These are phyloP conservation scores for Puntigrus tetrazona DNA, from an alignment of 2,113 vertebrate species.

Conservation along the genomic window DNA sequence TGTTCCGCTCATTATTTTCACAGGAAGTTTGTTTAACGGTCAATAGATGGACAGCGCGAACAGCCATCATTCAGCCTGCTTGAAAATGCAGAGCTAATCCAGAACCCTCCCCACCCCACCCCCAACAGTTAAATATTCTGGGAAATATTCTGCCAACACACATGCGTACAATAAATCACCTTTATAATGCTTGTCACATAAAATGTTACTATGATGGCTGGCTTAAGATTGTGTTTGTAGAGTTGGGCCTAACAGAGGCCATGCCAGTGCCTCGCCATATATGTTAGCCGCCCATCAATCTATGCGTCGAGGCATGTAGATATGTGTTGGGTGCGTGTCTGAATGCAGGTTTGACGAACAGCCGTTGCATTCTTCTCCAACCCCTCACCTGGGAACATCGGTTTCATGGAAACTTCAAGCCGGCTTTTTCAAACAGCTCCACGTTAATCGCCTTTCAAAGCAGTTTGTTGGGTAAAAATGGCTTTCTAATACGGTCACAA, in stretches of 20 bases:
- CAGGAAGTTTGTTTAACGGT: slow-evolving; percentile 72
- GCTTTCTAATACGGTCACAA: slow-evolving; percentile 61
- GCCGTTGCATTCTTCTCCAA: slow-evolving; percentile 63
- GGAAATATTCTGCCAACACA: slow-evolving; percentile 69
- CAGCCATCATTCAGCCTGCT: slow-evolving; percentile 62
- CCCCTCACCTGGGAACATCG: slow-evolving; percentile 71
- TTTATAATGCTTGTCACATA: slow-evolving; percentile 80
- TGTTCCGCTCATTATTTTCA: slow-evolving; percentile 65
- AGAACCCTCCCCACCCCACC: too few species aligned
- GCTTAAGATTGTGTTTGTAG: slow-evolving; percentile 67
- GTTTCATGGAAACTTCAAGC: slow-evolving; percentile 69
- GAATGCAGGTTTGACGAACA: slow-evolving; percentile 72
- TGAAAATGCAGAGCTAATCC: slow-evolving; percentile 66
- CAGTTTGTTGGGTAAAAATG: slow-evolving; percentile 63
- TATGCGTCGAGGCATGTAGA: slow-evolving; percentile 68
- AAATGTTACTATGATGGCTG: slow-evolving; percentile 73
- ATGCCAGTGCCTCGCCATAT: slow-evolving; percentile 55
- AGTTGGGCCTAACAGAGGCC: slow-evolving; percentile 63
- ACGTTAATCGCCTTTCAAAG: slow-evolving; percentile 57
- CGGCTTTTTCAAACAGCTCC: slow-evolving; percentile 62
- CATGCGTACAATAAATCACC: slow-evolving; percentile 75
- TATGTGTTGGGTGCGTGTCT: slow-evolving; percentile 73
- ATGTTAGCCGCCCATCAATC: slow-evolving; percentile 61
- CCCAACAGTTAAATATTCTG: slow-evolving; percentile 67
- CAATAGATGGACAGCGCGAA: slow-evolving; percentile 55